A percentile compares a stretch with the other conserved stretches of the same genome.
phyloP scores from a whole-genome alignment of 2,797 vertebrate genomes.

The Macropus fuliginosus region DNA sequence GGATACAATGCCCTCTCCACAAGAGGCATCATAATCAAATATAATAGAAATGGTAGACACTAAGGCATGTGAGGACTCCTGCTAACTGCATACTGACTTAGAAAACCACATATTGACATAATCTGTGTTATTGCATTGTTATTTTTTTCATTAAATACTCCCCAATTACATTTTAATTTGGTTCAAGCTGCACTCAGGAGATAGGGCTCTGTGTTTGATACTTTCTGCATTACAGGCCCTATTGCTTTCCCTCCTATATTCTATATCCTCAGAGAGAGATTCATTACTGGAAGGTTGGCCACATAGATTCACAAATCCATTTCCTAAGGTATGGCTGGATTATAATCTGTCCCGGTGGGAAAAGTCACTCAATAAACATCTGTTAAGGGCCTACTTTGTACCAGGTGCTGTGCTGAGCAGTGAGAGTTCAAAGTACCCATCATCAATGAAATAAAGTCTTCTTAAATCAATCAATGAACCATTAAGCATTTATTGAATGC shows the following conservation, averaged over 20 bases:
- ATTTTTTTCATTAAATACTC: background rate
- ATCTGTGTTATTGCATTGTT: background rate
- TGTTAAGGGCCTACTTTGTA: background rate
- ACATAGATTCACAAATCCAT: background rate
- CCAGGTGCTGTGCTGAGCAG: background rate
- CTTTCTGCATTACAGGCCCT: background rate
- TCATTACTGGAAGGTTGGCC: background rate
- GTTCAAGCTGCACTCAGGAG: background rate
- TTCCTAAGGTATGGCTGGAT: background rate
- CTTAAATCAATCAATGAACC: background rate
- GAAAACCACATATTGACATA: background rate
- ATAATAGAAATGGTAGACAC: background rate
- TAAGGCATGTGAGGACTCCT: background rate
- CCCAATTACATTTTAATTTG: background rate
- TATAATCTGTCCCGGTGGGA: background rate
- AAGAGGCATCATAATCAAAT: background rate
- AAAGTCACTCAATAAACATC: background rate
- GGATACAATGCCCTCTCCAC: background rate
- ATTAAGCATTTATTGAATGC: background rate
- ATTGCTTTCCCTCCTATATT: background rate
- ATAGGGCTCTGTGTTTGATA: background rate
- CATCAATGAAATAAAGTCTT: background rate
- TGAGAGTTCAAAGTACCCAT: background rate
- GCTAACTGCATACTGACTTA: background rate
- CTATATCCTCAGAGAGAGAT: background rate